phyloP scores from a whole-genome alignment of 2,888 invertebrate genomes.

The Drosophila nigritarsus region DNA sequence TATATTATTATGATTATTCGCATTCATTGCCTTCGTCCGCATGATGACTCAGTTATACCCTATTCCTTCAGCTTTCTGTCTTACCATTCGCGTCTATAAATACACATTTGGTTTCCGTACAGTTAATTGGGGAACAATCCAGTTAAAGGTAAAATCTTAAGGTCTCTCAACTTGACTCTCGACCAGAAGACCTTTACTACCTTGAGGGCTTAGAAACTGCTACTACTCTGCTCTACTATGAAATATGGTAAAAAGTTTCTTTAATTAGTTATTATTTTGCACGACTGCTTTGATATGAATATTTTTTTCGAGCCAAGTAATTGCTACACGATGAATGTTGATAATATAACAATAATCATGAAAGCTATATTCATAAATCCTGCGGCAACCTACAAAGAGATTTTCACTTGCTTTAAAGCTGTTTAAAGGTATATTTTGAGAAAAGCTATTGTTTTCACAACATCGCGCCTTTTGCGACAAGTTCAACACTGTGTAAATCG shows the following conservation, averaged over 20 bases:
- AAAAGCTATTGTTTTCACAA: slow-evolving; percentile 11
- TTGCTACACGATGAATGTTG: neutral
- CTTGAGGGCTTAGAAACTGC: neutral
- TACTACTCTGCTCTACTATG: neutral
- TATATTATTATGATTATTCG: neutral
- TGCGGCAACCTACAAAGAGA: neutral
- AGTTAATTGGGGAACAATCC: neutral
- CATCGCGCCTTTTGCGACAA: slow-evolving; percentile 10
- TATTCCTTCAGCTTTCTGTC: neutral
- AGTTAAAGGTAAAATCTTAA: neutral
- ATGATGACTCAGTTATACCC: slow-evolving; percentile 6
- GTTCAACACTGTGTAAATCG: slow-evolving; percentile 9
- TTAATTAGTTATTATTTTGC: slow-evolving; percentile 19
- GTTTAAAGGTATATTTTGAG: slow-evolving; percentile 4
- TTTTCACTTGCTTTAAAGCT: neutral
- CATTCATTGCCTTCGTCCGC: neutral
- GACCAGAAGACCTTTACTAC: neutral
- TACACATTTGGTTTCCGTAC: neutral
- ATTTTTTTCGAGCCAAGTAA: neutral
- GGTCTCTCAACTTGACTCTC: neutral
- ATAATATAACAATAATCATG: neutral
- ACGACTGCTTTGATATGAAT: slow-evolving; percentile 2
- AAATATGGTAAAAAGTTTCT: slow-evolving; percentile 2
- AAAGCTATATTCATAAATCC: neutral
- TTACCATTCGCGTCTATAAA: neutral